A percentile compares a stretch with the other conserved stretches of the same genome.
Evolutionary conservation across 2,888 invertebrate species (phyloP).

Genomic region (Endotricha flammealis): DNA sequence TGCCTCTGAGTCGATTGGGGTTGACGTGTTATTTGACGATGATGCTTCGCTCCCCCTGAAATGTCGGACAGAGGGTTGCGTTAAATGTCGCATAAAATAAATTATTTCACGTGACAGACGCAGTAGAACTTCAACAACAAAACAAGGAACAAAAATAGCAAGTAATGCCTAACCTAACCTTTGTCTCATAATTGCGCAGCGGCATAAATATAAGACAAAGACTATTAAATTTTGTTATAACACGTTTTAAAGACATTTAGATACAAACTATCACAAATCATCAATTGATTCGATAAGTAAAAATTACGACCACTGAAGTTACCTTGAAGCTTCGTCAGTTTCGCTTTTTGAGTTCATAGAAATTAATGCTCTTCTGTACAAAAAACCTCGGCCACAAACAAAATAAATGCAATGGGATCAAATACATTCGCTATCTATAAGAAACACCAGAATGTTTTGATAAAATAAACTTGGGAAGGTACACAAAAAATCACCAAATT

Average conservation of each 20-base stretch:
- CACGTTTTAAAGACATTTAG: conserved; percentile 5
- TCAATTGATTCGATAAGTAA: neutral
- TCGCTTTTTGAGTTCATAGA: conserved; percentile 78
- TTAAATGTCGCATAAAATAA: too few species aligned
- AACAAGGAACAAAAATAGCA: conserved; percentile 69
- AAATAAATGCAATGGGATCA: conserved; percentile 44
- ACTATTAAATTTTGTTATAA: conserved; percentile 1
- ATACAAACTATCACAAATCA: conserved; percentile 9
- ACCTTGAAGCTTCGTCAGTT: conserved; percentile 79
- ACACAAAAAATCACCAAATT: conserved; percentile 53
- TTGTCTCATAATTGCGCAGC: conserved; percentile 37
- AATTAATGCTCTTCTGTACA: conserved; percentile 53
- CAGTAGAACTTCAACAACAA: conserved; percentile 30
- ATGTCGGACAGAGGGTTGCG: too few species aligned
- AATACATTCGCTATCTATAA: conserved; percentile 38
- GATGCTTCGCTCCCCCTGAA: conserved; percentile 75
- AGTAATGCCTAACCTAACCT: conserved; percentile 67
- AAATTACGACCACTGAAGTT: conserved; percentile 31
- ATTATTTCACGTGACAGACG: conserved; percentile 21
- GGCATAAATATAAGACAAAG: conserved; percentile 20
- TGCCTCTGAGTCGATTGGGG: conserved; percentile 55
- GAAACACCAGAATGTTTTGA: conserved; percentile 28
- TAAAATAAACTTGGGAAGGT: conserved; percentile 40
- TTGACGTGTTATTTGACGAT: conserved; percentile 61
- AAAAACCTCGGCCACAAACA: conserved; percentile 43